phyloP scores from a whole-genome alignment of 2,888 invertebrate species.

The Danaus chrysippus region DNA sequence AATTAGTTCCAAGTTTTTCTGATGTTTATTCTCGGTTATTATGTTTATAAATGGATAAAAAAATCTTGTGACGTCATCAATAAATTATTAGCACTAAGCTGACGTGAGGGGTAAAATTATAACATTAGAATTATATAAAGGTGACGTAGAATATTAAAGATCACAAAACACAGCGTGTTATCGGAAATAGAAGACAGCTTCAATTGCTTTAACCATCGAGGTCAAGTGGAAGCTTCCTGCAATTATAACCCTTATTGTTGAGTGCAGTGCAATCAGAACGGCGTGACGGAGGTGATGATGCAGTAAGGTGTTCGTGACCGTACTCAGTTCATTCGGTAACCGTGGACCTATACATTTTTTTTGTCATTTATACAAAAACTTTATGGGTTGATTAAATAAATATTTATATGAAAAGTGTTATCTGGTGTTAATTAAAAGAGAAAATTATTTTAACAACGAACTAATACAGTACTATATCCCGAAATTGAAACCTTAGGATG shows the following conservation, averaged over 20 bases:
- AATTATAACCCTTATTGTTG: not conserved
- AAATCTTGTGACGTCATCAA: no score
- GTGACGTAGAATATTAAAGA: not conserved
- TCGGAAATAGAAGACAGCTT: not conserved
- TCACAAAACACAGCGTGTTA: not conserved
- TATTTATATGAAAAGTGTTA: not conserved
- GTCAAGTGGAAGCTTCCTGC: not conserved
- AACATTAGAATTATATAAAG: no score
- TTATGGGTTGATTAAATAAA: slow-evolving; percentile 16
- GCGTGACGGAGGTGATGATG: not conserved
- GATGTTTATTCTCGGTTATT: no score
- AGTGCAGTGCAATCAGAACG: not conserved
- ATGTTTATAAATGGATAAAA: no score
- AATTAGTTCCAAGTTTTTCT: no score
- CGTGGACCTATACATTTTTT: slow-evolving; percentile 28
- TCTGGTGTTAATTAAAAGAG: no score
- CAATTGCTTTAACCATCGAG: slow-evolving; percentile 3
- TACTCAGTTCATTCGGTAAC: slow-evolving; percentile 19
- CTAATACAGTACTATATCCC: no score
- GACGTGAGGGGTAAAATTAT: no score
- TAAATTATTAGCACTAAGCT: no score
- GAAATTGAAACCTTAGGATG: no score
- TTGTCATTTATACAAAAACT: slow-evolving; percentile 22
- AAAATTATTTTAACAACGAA: no score
- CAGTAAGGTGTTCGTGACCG: slow-evolving; percentile 22